Conservation (phyloP, 2,888 invertebrate genomes). For the Pinctada fucata region DNA sequence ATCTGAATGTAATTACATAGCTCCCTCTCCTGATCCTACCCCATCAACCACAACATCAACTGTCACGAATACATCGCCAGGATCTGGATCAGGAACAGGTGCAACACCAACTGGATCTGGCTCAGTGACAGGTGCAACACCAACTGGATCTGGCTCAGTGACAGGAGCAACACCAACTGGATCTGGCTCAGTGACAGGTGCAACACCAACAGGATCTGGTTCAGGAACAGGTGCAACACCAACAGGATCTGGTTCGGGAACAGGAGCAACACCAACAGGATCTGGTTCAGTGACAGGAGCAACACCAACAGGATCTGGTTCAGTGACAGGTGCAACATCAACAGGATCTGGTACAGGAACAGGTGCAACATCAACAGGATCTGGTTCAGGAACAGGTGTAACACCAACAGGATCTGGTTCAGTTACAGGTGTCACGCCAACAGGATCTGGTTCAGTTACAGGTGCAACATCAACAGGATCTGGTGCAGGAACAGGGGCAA, state of each 20-base stretch:
- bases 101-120: background rate
- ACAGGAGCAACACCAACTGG: background rate
- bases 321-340: background rate
- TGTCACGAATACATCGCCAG: background rate
- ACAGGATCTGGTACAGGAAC: conserved; percentile 1
- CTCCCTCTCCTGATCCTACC: conserved; percentile 7
- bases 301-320: background rate
- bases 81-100: background rate
- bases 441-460: too few species aligned
- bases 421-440: too few species aligned
- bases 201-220: background rate
- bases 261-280: background rate
- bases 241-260: background rate
- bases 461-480: too few species aligned
- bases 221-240: background rate
- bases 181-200: background rate
- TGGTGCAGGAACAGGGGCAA: too few species aligned
- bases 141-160: background rate
- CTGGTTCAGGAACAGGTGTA: background rate
- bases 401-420: background rate
- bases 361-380: background rate
- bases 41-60: conserved; percentile 5
- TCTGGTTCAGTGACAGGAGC: background rate
- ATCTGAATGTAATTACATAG: conserved; percentile 34
- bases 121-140: background rate